phyloP scores from a whole-genome alignment of 2,113 vertebrate species.

The Phrynosoma platyrhinos region DNA sequence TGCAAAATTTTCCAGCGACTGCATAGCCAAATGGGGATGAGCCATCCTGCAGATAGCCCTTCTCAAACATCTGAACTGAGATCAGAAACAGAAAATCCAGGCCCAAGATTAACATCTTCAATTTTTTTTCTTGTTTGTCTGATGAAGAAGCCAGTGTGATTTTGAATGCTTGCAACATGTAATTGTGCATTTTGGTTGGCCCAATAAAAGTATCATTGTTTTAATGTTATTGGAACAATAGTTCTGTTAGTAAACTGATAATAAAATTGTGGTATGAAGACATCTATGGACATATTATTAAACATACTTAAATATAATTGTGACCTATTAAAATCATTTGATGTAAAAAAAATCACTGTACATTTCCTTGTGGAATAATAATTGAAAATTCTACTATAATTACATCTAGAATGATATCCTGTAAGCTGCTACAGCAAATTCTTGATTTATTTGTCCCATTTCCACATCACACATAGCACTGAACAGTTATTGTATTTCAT shows the following conservation, averaged over 20 bases:
- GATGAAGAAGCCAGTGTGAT: no score
- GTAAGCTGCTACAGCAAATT: slow-evolving; percentile 2
- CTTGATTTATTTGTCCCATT: neutral
- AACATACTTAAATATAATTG: slow-evolving; percentile 7
- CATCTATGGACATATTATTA: slow-evolving; percentile 13
- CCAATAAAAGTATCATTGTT: no score
- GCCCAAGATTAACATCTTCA: no score
- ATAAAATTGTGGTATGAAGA: slow-evolving; percentile 4
- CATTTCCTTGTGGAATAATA: slow-evolving; percentile 28
- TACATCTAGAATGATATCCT: neutral
- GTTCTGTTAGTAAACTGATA: slow-evolving; percentile 1
- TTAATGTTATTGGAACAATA: neutral
- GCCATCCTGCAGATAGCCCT: no score
- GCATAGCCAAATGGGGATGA: no score
- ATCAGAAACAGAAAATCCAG: no score
- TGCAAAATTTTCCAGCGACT: no score
- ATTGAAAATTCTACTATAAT: neutral
- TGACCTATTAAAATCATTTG: slow-evolving; percentile 30
- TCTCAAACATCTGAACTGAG: no score
- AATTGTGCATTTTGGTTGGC: no score
- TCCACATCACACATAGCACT: neutral
- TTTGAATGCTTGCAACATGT: no score
- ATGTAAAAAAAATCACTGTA: neutral
- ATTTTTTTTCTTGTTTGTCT: no score
- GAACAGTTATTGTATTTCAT: slow-evolving; percentile 1